Evolutionary conservation across 2,888 invertebrate species (phyloP), one percentile per base, ranked within the genome.

Genomic region (Therioaphis trifolii): DNA sequence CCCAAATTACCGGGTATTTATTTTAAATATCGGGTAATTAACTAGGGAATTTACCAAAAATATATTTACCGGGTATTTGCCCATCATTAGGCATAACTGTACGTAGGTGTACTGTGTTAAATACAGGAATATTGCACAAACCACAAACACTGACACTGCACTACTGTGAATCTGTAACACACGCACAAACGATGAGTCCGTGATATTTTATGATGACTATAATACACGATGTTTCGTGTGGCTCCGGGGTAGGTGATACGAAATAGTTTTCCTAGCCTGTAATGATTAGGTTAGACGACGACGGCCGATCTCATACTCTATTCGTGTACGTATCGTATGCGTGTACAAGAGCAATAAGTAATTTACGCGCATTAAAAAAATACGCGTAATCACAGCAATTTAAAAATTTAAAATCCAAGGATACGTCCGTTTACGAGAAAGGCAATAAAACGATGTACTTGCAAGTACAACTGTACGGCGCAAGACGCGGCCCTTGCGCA

Each of bases 391-490:
- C 52, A 21, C 21, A 35, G 21, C 21, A 14, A 52, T 55, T 74
- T 74, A 35, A 74, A n/a, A 74, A 74, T 35, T 74, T 55, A 74
- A 74, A 74, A 74, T 55, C 52, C 72, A 74, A 74, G 72, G 72
- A 74, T 52, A 27, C 27, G 69, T 24, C n/a, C 14, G 58, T 74
- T 43, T 0, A 40, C 58, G 74, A 75, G 74, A 75, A 75, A 75
- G 74, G 55, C 24, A 11, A 71, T 27, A 46, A 15, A 24, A 69
- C 43, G 21, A 46, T 46, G n/a, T n/a, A n/a, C n/a, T n/a, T n/a
- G n/a, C n/a, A n/a, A n/a, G n/a, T n/a, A n/a, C n/a, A n/a, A n/a
- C n/a, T n/a, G n/a, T n/a, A n/a, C n/a, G n/a, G n/a, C 5, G 15
- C 15, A n/a, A n/a, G 15, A 55, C 55, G 9, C 7, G 15, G 55